A percentile compares a stretch with the other conserved stretches of the same genome.
Evolutionary conservation across 2,888 invertebrate species (phyloP).

Genomic region (Clostera curtula): DNA sequence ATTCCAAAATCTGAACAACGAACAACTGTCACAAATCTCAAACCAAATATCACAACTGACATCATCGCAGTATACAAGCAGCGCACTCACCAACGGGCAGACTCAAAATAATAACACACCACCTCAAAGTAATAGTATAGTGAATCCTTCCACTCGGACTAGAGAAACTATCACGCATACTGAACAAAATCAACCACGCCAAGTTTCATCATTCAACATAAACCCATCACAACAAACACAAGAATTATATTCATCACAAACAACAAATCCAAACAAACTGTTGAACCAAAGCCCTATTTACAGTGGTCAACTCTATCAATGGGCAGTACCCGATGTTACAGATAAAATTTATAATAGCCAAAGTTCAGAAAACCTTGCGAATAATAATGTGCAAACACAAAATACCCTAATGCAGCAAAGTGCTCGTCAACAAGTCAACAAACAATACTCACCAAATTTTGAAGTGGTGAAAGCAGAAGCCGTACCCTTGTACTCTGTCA

Average conservation of each 20-base stretch:
- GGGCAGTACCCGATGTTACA: slow-evolving; percentile 60
- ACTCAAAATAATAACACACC: slow-evolving; percentile 19
- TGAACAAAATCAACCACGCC: slow-evolving; percentile 20
- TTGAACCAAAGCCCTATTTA: slow-evolving; percentile 42
- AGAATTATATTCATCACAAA: slow-evolving; percentile 29
- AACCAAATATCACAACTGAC: slow-evolving; percentile 55
- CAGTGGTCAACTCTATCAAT: slow-evolving; percentile 61
- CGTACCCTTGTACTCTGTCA: slow-evolving; percentile 32
- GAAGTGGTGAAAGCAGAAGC: slow-evolving; percentile 48
- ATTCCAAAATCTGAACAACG: slow-evolving; percentile 40
- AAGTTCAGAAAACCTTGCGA: slow-evolving; percentile 27
- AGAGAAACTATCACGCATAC: slow-evolving; percentile 22
- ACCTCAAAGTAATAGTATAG: slow-evolving; percentile 19
- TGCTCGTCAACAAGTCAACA: slow-evolving; percentile 9
- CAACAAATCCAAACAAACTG: slow-evolving; percentile 19
- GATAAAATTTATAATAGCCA: slow-evolving; percentile 50
- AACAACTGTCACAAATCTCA: slow-evolving; percentile 45
- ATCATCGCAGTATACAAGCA: slow-evolving; percentile 46
- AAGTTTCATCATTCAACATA: slow-evolving; percentile 25
- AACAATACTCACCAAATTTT: slow-evolving; percentile 18
- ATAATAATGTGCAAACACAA: slow-evolving; percentile 21
- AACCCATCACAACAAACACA: slow-evolving; percentile 25
- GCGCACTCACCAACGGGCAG: slow-evolving; percentile 19
- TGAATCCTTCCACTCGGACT: slow-evolving; percentile 24
- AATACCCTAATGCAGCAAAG: slow-evolving; percentile 16